A percentile compares a stretch with the other conserved stretches of the same genome.
Evolutionary conservation across 2,888 invertebrate genomes (phyloP).

Genomic region (Cenopis cana): DNA sequence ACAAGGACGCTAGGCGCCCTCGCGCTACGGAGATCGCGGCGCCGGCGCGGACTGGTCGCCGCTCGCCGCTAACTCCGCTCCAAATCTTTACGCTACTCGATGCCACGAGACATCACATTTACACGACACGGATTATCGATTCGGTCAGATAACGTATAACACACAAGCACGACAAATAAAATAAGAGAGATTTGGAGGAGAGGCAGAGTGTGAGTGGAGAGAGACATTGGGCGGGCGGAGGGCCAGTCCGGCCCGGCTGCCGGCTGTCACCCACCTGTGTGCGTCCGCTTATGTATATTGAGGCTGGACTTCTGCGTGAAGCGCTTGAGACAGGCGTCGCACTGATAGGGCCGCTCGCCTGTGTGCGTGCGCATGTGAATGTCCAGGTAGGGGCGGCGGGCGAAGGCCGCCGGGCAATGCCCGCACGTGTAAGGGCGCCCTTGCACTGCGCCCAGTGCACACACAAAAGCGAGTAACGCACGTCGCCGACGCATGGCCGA

Average conservation of each 20-base stretch:
- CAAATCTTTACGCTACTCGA: slow-evolving; percentile 58
- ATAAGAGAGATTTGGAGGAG: slow-evolving; percentile 63
- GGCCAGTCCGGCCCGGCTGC: slow-evolving; percentile 74
- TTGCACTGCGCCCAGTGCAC: slow-evolving; percentile 84
- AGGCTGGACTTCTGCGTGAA: slow-evolving; percentile 93
- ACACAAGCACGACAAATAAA: slow-evolving; percentile 49
- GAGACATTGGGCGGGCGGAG: slow-evolving; percentile 70
- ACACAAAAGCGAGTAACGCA: slow-evolving; percentile 86
- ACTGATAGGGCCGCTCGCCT: slow-evolving; percentile 88
- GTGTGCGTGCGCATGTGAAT: slow-evolving; percentile 84
- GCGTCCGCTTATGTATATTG: slow-evolving; percentile 92
- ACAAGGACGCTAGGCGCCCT: slow-evolving; percentile 79
- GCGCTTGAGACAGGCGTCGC: slow-evolving; percentile 90
- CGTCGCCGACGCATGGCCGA: slow-evolving; percentile 74
- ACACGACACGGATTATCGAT: slow-evolving; percentile 41
- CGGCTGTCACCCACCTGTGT: slow-evolving; percentile 87
- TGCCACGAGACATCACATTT: slow-evolving; percentile 43
- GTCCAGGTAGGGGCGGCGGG: slow-evolving; percentile 81
- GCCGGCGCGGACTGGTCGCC: slow-evolving; percentile 82
- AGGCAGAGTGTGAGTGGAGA: slow-evolving; percentile 62
- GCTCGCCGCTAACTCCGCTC: slow-evolving; percentile 78
- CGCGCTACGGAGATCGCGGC: slow-evolving; percentile 78
- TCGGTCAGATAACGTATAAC: slow-evolving; percentile 33
- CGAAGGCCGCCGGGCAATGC: slow-evolving; percentile 80
- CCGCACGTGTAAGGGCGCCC: slow-evolving; percentile 79